phyloP scores from a whole-genome alignment of 23 tunicate species.

The Ciona savignyi region DNA sequence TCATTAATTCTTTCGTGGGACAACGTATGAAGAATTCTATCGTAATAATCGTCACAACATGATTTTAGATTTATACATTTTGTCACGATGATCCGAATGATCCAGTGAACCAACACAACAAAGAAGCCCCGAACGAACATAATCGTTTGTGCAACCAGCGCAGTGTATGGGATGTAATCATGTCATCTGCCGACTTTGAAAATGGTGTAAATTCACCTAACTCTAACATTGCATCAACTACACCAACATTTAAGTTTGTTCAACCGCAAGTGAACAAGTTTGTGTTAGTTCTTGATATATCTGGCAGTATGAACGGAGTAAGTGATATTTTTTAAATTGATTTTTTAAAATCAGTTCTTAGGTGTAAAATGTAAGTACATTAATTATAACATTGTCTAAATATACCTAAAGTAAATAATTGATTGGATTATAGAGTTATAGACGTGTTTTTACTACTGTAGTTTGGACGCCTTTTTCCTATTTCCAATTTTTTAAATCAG shows the following conservation, averaged over 20 bases:
- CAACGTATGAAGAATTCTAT: no score
- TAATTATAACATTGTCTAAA: no score
- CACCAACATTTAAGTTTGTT: constrained; percentile 35
- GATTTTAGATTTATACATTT: constrained; percentile 39
- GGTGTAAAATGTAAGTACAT: no score
- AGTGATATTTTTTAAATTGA: not conserved
- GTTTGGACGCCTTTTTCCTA: no score
- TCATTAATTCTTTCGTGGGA: no score
- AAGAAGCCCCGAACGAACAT: constrained; percentile 68
- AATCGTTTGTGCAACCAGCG: constrained; percentile 53
- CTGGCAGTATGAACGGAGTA: constrained; percentile 54
- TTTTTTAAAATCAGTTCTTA: not conserved
- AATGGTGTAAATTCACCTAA: constrained; percentile 5
- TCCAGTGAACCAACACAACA: constrained; percentile 32
- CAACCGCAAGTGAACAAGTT: not conserved
- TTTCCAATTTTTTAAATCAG: no score
- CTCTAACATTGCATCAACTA: not conserved
- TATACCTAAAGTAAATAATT: no score
- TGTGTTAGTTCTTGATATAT: constrained; percentile 58
- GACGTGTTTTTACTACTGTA: no score
- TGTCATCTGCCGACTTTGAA: constrained; percentile 36
- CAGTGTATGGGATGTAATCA: constrained; percentile 67
- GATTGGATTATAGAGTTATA: no score
- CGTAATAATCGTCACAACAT: no score
- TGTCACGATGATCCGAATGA: constrained; percentile 44